Evolutionary conservation across 2,888 invertebrate species (phyloP), one percentile per base, ranked within the genome.

Genomic region (Aphidius colemani): DNA sequence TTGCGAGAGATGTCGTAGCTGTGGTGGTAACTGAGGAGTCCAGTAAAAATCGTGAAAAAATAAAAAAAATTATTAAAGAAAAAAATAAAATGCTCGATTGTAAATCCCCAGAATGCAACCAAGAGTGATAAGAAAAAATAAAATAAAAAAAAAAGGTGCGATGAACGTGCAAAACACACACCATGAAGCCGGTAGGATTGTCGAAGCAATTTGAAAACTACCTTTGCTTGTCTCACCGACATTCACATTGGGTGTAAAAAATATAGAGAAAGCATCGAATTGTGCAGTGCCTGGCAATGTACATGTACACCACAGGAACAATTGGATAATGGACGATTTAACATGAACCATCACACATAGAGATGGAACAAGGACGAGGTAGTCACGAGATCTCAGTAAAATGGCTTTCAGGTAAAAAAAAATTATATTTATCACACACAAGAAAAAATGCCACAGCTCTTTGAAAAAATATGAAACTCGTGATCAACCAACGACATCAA

Each of bases 271-370:
- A 55, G 55, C 44, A 18, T n/a, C 7, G 46, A 57, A 48, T 53
- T 58, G 40, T 59, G 58, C n/a, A n/a, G n/a, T 45, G 53, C n/a
- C 11, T 46, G 45, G 11, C 41, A 53, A 59, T 59, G 63, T 63
- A 63, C 53, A 39, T 57, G 45, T 63, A 53, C 48, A 53, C 58
- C 59, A 53, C 66, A 61, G 58, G 30, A 68, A 69, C 73, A 74
- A 74, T 76, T 73, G 74, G 72, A 72, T 74, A 75, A 76, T 76
- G 74, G 76, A 67, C 75, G 73, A 76, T 76, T 76, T 74, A 76
- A 74, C 75, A 76, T 75, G 75, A 71, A 66, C 73, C 74, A 75
- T 76, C 74, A 68, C 74, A 68, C 75, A 76, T 61, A 63, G 41
- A 43, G 30, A 63, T 43, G 59, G 46, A 55, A 59, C 48, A 61